phyloP scores from a whole-genome alignment of 2,113 vertebrate species.

The Centropus unirufus region DNA sequence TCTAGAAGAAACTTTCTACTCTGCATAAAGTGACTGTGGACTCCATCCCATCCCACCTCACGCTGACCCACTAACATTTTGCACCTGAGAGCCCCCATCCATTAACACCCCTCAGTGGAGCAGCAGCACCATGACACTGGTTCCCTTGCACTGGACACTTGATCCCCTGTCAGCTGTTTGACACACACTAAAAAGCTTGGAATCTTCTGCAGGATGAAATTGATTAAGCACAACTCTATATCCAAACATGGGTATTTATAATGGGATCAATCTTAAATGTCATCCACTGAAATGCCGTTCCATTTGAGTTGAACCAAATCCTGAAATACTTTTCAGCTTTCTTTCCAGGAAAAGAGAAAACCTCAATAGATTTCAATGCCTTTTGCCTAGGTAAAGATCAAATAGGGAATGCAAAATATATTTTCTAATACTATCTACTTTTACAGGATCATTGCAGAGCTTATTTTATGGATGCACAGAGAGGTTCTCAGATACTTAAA shows the following conservation, averaged over 20 bases:
- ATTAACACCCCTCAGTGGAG: background rate
- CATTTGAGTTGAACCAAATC: constrained; percentile 4
- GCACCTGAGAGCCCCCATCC: background rate
- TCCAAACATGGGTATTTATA: background rate
- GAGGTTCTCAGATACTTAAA: background rate
- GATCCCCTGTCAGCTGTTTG: background rate
- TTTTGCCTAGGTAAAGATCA: background rate
- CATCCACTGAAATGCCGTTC: background rate
- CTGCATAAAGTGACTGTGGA: background rate
- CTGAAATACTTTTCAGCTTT: background rate
- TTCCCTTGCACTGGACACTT: background rate
- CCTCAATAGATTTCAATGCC: background rate
- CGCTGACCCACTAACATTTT: background rate
- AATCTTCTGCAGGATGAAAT: background rate
- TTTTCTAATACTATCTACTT: background rate
- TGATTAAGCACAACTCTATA: background rate
- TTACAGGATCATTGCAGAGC: background rate
- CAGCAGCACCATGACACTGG: background rate
- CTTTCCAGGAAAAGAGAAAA: background rate
- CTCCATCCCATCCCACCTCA: background rate
- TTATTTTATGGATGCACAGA: background rate
- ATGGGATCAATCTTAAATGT: background rate
- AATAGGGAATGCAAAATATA: background rate
- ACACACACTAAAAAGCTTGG: background rate
- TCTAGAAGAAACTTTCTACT: background rate